phyloP scores from a whole-genome alignment of 1,140 invertebrate genomes.

The Drosophila repletoides region DNA sequence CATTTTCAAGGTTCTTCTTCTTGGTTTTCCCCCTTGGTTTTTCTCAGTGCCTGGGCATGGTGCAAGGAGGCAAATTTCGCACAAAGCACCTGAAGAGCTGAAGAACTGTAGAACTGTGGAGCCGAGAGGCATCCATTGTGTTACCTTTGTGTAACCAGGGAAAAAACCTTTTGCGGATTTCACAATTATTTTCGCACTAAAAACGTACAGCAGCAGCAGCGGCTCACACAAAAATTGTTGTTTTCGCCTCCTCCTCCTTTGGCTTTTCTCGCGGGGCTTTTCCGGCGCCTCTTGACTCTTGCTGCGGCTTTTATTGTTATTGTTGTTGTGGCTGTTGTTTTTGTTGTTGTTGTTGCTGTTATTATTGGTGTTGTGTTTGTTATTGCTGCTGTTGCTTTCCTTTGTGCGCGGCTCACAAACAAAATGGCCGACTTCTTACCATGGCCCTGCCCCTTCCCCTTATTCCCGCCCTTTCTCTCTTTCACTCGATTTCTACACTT shows the following conservation, averaged over 20 bases:
- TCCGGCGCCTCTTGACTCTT: slow-evolving; percentile 68
- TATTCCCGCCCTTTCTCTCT: neutral
- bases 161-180: slow-evolving; percentile 57
- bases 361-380: slow-evolving; percentile 31
- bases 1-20: too few relatives aligned
- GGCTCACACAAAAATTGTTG: neutral
- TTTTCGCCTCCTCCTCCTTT: neutral
- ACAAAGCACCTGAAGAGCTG: slow-evolving; percentile 42
- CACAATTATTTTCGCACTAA: slow-evolving; percentile 79
- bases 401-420: slow-evolving; percentile 68
- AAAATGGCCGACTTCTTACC: slow-evolving; percentile 73
- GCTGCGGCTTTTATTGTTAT: slow-evolving; percentile 34
- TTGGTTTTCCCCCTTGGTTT: too few relatives aligned
- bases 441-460: slow-evolving; percentile 1
- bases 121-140: slow-evolving; percentile 47
- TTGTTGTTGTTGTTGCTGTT: slow-evolving; percentile 16
- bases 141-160: slow-evolving; percentile 47
- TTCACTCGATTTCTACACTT: too few relatives aligned
- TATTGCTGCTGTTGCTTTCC: slow-evolving; percentile 57
- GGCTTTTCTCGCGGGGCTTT: slow-evolving; percentile 34
- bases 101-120: slow-evolving; percentile 14
- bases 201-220: slow-evolving; percentile 49
- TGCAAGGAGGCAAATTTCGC: slow-evolving; percentile 51
- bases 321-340: slow-evolving; percentile 27
- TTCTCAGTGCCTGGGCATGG: neutral